These are phyloP conservation scores for Motacilla alba DNA, from an alignment of 2,113 vertebrate species.

Conservation along the genomic window DNA sequence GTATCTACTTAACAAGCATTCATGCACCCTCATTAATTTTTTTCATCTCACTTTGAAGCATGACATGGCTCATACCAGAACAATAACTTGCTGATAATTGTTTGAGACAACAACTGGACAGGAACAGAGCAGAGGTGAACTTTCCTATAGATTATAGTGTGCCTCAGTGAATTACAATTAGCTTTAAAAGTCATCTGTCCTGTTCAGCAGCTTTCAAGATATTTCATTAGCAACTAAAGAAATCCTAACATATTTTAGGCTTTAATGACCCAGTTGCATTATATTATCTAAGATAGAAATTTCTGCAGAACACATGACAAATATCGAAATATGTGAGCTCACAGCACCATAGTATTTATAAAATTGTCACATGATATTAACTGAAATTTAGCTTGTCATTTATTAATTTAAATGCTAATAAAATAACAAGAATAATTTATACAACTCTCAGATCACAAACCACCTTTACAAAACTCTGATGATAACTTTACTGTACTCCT, in stretches of 20 bases:
- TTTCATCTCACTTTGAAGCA: slow-evolving; percentile 71
- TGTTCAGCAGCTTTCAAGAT: slow-evolving; percentile 58
- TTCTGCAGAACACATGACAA: slow-evolving; percentile 8
- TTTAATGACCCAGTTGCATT: background rate
- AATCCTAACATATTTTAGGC: slow-evolving; percentile 35
- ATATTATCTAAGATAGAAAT: background rate
- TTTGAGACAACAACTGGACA: slow-evolving; percentile 78
- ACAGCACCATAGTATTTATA: slow-evolving; percentile 6
- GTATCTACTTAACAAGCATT: slow-evolving; percentile 75
- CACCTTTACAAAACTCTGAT: slow-evolving; percentile 47
- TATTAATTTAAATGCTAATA: slow-evolving; percentile 62
- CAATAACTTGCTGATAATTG: slow-evolving; percentile 75
- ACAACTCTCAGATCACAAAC: slow-evolving; percentile 35
- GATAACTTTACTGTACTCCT: slow-evolving; percentile 29
- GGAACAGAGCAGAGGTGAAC: slow-evolving; percentile 73
- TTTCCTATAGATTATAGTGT: slow-evolving; percentile 64
- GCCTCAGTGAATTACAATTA: slow-evolving; percentile 74
- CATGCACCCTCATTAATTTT: slow-evolving; percentile 72
- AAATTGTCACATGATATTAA: slow-evolving; percentile 42
- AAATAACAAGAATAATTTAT: slow-evolving; percentile 3
- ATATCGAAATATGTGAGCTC: background rate
- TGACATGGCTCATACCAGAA: slow-evolving; percentile 68
- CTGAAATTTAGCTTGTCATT: slow-evolving; percentile 44
- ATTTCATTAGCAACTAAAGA: slow-evolving; percentile 42
- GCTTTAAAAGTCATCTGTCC: slow-evolving; percentile 57